Evolutionary conservation across 1,140 invertebrate genomes (phyloP), one percentile per base, ranked within the genome.

Genomic region (Atta texana): DNA sequence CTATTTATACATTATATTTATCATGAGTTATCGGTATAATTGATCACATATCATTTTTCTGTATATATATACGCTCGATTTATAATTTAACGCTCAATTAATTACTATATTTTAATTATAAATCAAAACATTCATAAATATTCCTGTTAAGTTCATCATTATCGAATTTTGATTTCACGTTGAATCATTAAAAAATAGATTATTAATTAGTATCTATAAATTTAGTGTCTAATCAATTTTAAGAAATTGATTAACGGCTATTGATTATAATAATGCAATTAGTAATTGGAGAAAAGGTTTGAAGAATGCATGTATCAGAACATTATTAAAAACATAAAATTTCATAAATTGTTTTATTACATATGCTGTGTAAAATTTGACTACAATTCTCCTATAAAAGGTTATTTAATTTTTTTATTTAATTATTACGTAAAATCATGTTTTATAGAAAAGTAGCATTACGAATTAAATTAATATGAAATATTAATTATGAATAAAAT

Each of bases 51-150:
- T 44, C 8, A 10, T 44, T 1, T 16, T 10, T 39, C 18, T 21
- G 21, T 44, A 44, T 44, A 21, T 8, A 49, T n/a, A 34, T 34
- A 34, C 31, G 18, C 16, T 51, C 12, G 18, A 49, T 53, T 66
- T 7, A 28, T 51, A 53, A 66, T 31, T 64, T 18, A 51, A 31
- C 4, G 7, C 3, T 12, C 18, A 53, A 53, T 53, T 53, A 78
- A 53, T 53, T 21, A 39, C 6, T 31, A 49, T 34, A 16, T 55
- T 55, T 31, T 78, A 78, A 31, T 63, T 49, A 49, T 66, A 78
- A 21, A 63, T 77, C 24, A 10, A 5, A 24, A 16, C n/a, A 49
- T 64, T 64, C 16, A 61, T 24, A 59, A 76, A 51, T 51, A 51
- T 14, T 44, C 16, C 34, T 63, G 24, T 28, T n/a, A 39, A 31